phyloP scores from a whole-genome alignment of 2,888 invertebrate genomes.

The Callosobruchus maculatus region DNA sequence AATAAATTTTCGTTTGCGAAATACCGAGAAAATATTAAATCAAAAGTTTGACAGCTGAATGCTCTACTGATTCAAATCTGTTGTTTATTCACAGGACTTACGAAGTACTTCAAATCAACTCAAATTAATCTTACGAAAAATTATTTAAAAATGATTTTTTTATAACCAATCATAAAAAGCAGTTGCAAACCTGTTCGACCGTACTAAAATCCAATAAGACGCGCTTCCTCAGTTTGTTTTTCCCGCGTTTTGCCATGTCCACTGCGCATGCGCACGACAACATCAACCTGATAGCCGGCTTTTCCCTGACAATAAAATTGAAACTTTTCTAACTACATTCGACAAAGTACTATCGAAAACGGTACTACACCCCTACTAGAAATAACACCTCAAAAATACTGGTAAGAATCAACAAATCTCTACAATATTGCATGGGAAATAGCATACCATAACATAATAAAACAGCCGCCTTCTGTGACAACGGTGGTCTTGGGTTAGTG shows the following conservation, averaged over 20 bases:
- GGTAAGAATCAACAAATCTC: neutral
- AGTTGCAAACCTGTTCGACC: neutral
- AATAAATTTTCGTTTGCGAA: too few relatives aligned
- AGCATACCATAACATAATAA: neutral
- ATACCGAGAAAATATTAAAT: too few relatives aligned
- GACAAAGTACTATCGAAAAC: neutral
- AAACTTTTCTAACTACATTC: neutral
- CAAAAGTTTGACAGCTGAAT: too few relatives aligned
- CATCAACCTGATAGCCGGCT: conserved; percentile 23
- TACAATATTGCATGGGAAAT: neutral
- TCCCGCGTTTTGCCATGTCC: conserved; percentile 15
- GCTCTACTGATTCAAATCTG: too few relatives aligned
- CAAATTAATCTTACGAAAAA: too few relatives aligned
- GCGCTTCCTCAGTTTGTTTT: conserved; percentile 12
- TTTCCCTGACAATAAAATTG: conserved; percentile 3
- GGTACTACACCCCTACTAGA: neutral
- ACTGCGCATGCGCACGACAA: conserved; percentile 13
- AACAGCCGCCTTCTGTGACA: neutral
- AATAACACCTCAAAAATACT: neutral
- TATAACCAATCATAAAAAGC: neutral
- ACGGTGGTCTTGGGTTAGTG: neutral
- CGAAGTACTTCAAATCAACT: too few relatives aligned
- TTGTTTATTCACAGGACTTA: too few relatives aligned
- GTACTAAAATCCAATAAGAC: neutral
- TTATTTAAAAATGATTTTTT: too few relatives aligned